Evolutionary conservation across 2,113 vertebrate genomes (phyloP).

Genomic region (Canis aureus): DNA sequence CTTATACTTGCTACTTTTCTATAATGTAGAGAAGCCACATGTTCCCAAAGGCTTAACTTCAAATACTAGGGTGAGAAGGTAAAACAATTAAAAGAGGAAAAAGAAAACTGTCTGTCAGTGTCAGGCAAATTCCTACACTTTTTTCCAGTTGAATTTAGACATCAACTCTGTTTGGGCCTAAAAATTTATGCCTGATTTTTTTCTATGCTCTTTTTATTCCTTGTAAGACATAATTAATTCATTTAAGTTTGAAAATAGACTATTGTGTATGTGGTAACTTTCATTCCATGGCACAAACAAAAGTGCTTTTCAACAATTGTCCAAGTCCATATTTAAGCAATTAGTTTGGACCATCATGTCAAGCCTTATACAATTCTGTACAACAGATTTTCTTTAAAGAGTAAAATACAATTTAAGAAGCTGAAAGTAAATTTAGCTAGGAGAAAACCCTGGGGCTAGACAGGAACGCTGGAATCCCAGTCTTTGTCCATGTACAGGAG

Average conservation of each 20-base stretch:
- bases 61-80: neutral
- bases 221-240: constrained; percentile 71
- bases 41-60: constrained; percentile 33
- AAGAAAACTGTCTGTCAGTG: neutral
- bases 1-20: neutral
- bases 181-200: neutral
- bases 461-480: constrained; percentile 62
- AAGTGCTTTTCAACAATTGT: constrained; percentile 79
- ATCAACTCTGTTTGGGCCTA: constrained; percentile 47
- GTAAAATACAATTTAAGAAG: constrained; percentile 66
- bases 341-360: constrained; percentile 72
- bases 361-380: constrained; percentile 64
- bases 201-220: constrained; percentile 39
- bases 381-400: constrained; percentile 72
- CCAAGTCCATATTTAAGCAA: constrained; percentile 82
- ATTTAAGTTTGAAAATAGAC: constrained; percentile 79
- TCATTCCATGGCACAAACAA: constrained; percentile 79
- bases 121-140: constrained; percentile 34
- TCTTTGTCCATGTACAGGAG: neutral
- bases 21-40: neutral
- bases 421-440: constrained; percentile 71
- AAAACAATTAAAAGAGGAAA: neutral
- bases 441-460: constrained; percentile 54
- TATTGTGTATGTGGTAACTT: constrained; percentile 74
- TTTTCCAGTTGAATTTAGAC: constrained; percentile 31